Conservation (phyloP, 2,797 vertebrate genomes). For the Sebastes diploproa region DNA sequence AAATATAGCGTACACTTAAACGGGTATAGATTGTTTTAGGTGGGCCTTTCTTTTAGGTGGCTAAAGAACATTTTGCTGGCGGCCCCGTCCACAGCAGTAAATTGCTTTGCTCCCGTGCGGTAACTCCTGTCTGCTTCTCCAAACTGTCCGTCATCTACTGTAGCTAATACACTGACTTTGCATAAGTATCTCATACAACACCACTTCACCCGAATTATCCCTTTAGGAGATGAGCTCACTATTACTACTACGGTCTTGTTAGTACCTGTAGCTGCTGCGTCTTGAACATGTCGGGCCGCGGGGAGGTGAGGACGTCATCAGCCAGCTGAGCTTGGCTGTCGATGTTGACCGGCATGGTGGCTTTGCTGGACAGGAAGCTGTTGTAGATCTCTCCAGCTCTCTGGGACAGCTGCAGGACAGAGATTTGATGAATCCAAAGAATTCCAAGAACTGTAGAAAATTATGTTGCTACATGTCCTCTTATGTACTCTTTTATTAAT, state of each 20-base stretch:
- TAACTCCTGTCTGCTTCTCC: background rate
- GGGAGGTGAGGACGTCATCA: slow-evolving; percentile 94
- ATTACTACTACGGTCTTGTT: background rate
- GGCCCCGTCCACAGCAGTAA: background rate
- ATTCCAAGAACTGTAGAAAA: background rate
- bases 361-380: slow-evolving; percentile 96
- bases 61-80: background rate
- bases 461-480: background rate
- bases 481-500: background rate
- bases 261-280: slow-evolving; percentile 97
- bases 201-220: background rate
- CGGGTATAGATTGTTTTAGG: background rate
- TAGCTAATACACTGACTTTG: background rate
- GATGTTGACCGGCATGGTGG: slow-evolving; percentile 97
- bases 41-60: background rate
- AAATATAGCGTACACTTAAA: background rate
- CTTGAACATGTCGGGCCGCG: slow-evolving; percentile 97
- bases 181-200: background rate
- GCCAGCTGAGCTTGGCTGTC: slow-evolving; percentile 98
- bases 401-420: slow-evolving; percentile 87
- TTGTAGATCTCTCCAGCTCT: slow-evolving; percentile 97
- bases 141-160: background rate
- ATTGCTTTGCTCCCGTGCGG: background rate
- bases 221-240: background rate
- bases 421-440: background rate